Conservation (phyloP, 2,113 vertebrate genomes). For the Harpagus bidentatus region DNA sequence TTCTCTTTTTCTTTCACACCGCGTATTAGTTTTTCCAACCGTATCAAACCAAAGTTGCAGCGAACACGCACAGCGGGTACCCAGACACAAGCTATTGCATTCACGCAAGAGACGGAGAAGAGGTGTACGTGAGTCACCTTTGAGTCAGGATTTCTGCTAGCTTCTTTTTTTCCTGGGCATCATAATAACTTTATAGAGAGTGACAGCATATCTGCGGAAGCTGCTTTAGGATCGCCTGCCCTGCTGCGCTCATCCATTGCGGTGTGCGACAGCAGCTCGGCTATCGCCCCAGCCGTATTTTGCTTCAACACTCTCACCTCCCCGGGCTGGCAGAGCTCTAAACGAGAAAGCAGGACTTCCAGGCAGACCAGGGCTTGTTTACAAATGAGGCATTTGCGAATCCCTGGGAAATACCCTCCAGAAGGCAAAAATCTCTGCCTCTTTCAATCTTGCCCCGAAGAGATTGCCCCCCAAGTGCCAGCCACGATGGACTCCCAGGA, state of each 20-base stretch:
- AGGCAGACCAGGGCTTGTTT: background rate
- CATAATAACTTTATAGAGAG: background rate
- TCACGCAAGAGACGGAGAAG: background rate
- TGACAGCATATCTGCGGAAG: background rate
- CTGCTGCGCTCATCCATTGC: background rate
- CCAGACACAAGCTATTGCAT: background rate
- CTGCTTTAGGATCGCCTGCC: background rate
- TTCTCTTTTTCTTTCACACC: background rate
- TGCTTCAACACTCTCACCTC: background rate
- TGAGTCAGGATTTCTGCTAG: background rate
- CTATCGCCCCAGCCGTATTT: background rate
- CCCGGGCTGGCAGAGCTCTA: background rate
- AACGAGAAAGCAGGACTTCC: background rate
- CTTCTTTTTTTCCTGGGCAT: background rate
- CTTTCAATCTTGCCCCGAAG: background rate
- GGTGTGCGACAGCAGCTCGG: background rate
- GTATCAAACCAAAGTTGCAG: background rate
- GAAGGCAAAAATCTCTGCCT: background rate
- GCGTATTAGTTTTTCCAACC: background rate
- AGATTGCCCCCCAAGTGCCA: background rate
- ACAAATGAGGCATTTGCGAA: background rate
- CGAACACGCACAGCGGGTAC: background rate
- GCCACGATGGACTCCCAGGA: rapidly evolving
- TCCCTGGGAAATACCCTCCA: background rate
- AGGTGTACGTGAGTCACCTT: background rate